Evolutionary conservation across 2,888 invertebrate species (phyloP).

Genomic region (Spatulosminthurus flaviceps): DNA sequence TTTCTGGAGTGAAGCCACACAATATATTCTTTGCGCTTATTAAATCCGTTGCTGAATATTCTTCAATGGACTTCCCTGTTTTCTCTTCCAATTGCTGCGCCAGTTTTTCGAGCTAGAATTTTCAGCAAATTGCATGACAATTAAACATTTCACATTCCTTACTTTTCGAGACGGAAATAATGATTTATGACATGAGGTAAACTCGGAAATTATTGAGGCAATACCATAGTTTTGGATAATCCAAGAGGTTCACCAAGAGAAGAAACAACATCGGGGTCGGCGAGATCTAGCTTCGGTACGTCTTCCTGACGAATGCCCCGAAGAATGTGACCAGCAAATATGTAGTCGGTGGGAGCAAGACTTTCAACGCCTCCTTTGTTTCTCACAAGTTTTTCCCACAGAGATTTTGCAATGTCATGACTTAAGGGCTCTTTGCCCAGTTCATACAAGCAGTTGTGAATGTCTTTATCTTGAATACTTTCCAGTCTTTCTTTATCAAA

Average conservation of each 20-base stretch:
- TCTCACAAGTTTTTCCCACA: conserved; percentile 58
- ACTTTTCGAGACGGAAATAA: too few relatives aligned
- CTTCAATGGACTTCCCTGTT: conserved; percentile 39
- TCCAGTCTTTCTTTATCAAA: conserved; percentile 55
- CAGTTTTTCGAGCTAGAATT: conserved; percentile 55
- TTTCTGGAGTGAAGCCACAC: conserved; percentile 56
- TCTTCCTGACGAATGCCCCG: conserved; percentile 56
- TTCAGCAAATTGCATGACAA: background rate
- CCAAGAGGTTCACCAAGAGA: conserved; percentile 56
- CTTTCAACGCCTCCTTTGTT: conserved; percentile 40
- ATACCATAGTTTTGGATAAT: conserved; percentile 58
- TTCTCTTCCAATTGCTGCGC: conserved; percentile 57
- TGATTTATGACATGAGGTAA: background rate
- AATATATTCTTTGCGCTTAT: conserved; percentile 56
- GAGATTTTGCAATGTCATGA: conserved; percentile 49
- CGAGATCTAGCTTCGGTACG: conserved; percentile 53
- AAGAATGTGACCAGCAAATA: conserved; percentile 56
- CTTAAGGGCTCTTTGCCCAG: conserved; percentile 54
- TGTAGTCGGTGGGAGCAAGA: conserved; percentile 42
- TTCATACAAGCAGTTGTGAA: conserved; percentile 58
- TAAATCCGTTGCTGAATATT: conserved; percentile 52
- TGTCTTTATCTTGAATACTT: conserved; percentile 51
- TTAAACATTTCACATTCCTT: background rate
- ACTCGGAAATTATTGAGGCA: background rate
- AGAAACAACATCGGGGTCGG: conserved; percentile 56